phyloP scores from a whole-genome alignment of 1,140 invertebrate genomes.

The Amyelois transitella region DNA sequence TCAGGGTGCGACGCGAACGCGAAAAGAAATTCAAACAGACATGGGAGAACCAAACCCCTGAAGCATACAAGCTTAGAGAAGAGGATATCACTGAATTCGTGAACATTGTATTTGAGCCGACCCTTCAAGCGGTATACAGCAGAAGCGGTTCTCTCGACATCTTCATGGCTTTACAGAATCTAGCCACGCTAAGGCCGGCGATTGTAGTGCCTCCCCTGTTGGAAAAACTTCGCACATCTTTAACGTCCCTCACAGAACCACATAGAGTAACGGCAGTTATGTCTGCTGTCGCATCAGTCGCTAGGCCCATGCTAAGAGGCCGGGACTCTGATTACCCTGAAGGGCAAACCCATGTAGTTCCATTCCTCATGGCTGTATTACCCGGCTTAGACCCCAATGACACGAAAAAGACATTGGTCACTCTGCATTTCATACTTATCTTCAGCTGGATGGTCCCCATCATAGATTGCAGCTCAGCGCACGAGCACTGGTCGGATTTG shows the following conservation, averaged over 20 bases:
- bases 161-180: conserved; percentile 81
- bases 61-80: conserved; percentile 83
- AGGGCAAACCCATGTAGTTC: conserved; percentile 87
- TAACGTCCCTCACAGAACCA: conserved; percentile 92
- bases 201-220: conserved; percentile 88
- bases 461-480: conserved; percentile 87
- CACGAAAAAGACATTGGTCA: conserved; percentile 86
- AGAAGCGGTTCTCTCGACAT: conserved; percentile 80
- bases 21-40: conserved; percentile 54
- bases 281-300: conserved; percentile 82
- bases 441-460: conserved; percentile 86
- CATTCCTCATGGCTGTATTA: conserved; percentile 84
- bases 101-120: conserved; percentile 79
- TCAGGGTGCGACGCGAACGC: conserved; percentile 62
- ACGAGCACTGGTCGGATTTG: conserved; percentile 79
- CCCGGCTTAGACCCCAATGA: conserved; percentile 96
- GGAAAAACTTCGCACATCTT: conserved; percentile 84
- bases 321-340: conserved; percentile 80
- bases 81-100: conserved; percentile 90
- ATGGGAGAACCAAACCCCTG: conserved; percentile 83
- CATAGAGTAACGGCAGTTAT: conserved; percentile 89
- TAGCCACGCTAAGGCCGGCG: conserved; percentile 87
- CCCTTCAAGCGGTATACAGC: conserved; percentile 85
- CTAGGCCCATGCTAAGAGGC: conserved; percentile 81
- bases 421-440: conserved; percentile 86